Conservation (phyloP, 2,113 vertebrate species). For the Mystacornis crossleyi region DNA sequence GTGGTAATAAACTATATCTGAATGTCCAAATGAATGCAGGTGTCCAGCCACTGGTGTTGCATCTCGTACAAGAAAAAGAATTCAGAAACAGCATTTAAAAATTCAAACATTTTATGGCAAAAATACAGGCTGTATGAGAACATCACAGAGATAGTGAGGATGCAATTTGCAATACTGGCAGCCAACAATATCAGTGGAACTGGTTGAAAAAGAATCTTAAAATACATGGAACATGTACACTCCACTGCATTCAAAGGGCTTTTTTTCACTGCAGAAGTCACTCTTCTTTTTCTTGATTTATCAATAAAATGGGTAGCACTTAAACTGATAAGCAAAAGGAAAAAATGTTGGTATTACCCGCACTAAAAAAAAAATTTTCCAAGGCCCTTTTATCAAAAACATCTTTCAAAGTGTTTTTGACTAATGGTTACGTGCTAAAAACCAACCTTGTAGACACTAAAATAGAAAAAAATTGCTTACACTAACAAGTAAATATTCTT, state of each 20-base stretch:
- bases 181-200: not conserved
- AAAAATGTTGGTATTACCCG: not conserved
- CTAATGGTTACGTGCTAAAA: not conserved
- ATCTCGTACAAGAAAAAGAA: not conserved
- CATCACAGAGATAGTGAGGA: not conserved
- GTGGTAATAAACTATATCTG: not conserved
- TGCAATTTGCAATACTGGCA: not conserved
- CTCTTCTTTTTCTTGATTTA: not conserved
- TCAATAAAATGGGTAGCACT: not conserved
- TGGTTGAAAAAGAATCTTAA: not conserved
- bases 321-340: not conserved
- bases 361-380: rapidly evolving
- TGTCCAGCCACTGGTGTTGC: not conserved
- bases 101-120: not conserved
- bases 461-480: not conserved
- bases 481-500: not conserved
- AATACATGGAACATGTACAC: not conserved
- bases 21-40: not conserved
- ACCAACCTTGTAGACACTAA: not conserved
- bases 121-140: not conserved
- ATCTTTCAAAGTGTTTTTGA: not conserved
- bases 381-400: not conserved
- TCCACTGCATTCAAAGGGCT: not conserved
- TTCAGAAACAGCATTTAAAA: not conserved
- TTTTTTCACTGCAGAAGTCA: not conserved